Evolutionary conservation across 2,113 vertebrate species (phyloP).

Genomic region (Eira barbara): DNA sequence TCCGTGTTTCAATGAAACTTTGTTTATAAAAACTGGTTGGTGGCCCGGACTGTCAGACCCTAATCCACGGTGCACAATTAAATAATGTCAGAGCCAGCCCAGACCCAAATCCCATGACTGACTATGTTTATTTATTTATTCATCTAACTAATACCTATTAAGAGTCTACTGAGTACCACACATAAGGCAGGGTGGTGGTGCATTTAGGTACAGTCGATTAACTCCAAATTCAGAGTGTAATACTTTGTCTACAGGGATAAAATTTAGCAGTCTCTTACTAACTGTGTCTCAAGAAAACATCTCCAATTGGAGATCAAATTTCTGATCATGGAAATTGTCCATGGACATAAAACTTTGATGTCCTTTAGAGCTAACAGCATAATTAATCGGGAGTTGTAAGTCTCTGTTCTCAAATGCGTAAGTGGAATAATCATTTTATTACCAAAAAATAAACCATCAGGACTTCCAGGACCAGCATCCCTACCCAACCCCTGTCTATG

Average conservation of each 20-base stretch:
- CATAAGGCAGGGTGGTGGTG: neutral
- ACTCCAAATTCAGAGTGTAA: neutral
- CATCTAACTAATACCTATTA: neutral
- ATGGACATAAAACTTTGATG: neutral
- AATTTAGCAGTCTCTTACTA: neutral
- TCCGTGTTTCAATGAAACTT: conserved; percentile 2
- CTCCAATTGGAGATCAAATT: conserved; percentile 2
- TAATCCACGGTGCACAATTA: neutral
- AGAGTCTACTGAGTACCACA: neutral
- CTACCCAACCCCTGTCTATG: neutral
- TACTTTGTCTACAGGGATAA: neutral
- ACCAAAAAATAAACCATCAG: neutral
- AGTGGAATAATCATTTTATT: neutral
- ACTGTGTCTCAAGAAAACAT: neutral
- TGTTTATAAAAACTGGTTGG: neutral
- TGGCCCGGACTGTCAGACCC: neutral
- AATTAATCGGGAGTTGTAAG: neutral
- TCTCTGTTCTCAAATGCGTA: neutral
- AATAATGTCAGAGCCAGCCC: neutral
- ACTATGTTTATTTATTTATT: neutral
- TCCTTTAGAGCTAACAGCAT: neutral
- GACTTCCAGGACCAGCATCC: neutral
- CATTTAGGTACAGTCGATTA: neutral
- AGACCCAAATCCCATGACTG: neutral
- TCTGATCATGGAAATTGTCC: conserved; percentile 1